Evolutionary conservation across 2,113 vertebrate genomes (phyloP).

Genomic region (Pluvianellus socialis): DNA sequence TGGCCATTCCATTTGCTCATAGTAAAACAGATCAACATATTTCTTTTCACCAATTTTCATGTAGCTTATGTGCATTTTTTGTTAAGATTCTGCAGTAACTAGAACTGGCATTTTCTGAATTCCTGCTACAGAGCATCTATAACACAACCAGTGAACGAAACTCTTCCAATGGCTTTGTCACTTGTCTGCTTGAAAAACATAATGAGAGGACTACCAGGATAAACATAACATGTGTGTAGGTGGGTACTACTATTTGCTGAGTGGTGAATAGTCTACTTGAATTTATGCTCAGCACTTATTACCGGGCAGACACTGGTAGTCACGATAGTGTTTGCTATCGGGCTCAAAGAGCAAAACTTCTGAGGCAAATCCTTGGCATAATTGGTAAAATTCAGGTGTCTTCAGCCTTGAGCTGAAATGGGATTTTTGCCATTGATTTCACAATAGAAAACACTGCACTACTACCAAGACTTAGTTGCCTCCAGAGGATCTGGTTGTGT

Average conservation of each 20-base stretch:
- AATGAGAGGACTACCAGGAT: not conserved
- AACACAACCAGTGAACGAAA: not conserved
- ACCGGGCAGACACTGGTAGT: not conserved
- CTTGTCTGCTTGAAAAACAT: not conserved
- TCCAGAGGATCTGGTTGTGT: not conserved
- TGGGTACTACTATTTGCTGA: not conserved
- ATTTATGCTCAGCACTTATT: not conserved
- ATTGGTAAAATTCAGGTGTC: not conserved
- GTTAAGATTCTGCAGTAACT: not conserved
- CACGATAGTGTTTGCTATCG: not conserved
- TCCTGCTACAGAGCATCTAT: not conserved
- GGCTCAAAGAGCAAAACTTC: not conserved
- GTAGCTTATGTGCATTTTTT: not conserved
- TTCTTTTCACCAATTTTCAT: not conserved
- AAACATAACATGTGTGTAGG: not conserved
- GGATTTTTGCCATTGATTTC: not conserved
- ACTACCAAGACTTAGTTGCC: not conserved
- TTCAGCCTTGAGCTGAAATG: not conserved
- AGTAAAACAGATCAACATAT: not conserved
- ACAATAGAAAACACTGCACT: not conserved
- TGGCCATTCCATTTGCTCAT: not conserved
- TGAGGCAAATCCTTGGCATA: not conserved
- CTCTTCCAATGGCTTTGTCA: not conserved
- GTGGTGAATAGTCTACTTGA: not conserved
- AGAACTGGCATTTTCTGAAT: not conserved